Percentiles rank a stretch among this genome's conserved stretches.
These are phyloP conservation scores for Macrotis lagotis DNA, from an alignment of 2,113 vertebrate species.

Conservation along the genomic window DNA sequence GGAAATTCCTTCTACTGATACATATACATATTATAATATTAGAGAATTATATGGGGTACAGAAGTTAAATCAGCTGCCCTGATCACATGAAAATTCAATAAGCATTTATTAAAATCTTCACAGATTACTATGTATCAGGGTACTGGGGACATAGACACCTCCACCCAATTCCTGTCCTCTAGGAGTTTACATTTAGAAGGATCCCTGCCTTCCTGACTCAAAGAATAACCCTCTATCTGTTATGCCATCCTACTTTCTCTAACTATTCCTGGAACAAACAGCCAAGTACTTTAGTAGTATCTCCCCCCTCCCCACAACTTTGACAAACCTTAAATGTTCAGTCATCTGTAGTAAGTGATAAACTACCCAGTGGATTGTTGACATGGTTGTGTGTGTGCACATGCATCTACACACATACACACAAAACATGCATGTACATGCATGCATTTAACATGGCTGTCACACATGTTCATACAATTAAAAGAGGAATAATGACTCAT, in stretches of 20 bases:
- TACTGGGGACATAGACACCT: too few relatives aligned
- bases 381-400: slow-evolving; percentile 58
- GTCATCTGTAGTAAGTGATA: slow-evolving; percentile 6
- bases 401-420: slow-evolving; percentile 57
- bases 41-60: neutral
- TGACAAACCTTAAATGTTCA: neutral
- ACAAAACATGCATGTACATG: slow-evolving; percentile 53
- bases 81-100: neutral
- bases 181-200: neutral
- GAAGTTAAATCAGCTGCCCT: neutral
- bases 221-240: neutral
- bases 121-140: neutral
- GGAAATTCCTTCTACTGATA: neutral
- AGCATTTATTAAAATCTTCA: neutral
- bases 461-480: slow-evolving; percentile 86
- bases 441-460: slow-evolving; percentile 68
- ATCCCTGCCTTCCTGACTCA: neutral
- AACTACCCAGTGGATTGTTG: slow-evolving; percentile 48
- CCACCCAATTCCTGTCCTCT: neutral
- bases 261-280: neutral
- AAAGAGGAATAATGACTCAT: slow-evolving; percentile 88
- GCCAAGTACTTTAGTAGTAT: neutral
- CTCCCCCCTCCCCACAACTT: too few relatives aligned
- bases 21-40: neutral
- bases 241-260: neutral